Evolutionary conservation across 2,113 vertebrate genomes (phyloP), one percentile per base, ranked within the genome.

Genomic region (Lasiurus cinereus): DNA sequence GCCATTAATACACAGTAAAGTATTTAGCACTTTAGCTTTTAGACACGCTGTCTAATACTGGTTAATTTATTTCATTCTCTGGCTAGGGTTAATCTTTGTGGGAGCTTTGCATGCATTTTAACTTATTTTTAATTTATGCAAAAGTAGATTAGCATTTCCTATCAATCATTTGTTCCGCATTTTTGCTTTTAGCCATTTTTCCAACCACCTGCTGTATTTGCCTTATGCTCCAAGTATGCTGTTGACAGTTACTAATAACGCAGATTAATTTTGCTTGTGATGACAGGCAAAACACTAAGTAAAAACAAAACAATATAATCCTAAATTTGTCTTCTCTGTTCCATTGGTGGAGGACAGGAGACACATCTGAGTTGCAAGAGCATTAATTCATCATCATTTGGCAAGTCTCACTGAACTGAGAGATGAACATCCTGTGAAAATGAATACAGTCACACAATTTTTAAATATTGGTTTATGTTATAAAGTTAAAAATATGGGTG

Each of bases 211-310:
- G 98, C 97, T 98, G 93, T 97, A 98, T 98, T 97, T 98, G 96
- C 98, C 97, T 98, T 98, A 98, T 98, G 98, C 91, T 98, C 96
- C 96, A 97, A 98, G 87, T 95, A 94, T 76, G 82, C 79, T 97
- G 95, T 97, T 98, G 98, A 98, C 98, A 98, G 97, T 98, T 98
- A 97, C 96, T 98, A 98, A 98, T 98, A 98, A 98, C 97, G 95
- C 95, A 97, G 95, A 98, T 98, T 98, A 98, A 97, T 98, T 98
- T 98, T 98, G 94, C 94, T 97, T 97, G 91, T 95, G 93, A 96
- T 98, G 97, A 97, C 88, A 97, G 97, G 94, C 90, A 98, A 98
- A 98, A 98, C 91, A 97, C 36, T 90, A 95, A 96, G 76, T 94
- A 97, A 97, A 98, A 92, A 74, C 83, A 97, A 98, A 98, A 96